Percentiles rank a stretch among this genome's conserved stretches.
Conservation (phyloP, 2,888 invertebrate species). For the Rhagonycha lutea region DNA sequence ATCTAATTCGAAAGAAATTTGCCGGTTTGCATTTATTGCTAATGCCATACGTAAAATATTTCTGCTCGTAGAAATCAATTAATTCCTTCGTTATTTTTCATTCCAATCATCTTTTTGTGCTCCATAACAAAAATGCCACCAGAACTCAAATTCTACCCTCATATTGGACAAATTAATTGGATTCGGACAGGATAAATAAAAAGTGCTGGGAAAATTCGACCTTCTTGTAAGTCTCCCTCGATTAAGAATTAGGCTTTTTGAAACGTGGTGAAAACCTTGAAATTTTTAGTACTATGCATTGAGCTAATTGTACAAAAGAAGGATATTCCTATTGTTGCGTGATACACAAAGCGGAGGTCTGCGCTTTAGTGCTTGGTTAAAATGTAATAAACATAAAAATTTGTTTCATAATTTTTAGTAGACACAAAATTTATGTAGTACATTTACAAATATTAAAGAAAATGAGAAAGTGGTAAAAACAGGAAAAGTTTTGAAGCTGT, state of each 20-base stretch:
- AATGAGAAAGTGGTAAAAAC: slow-evolving; percentile 48
- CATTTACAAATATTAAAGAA: slow-evolving; percentile 51
- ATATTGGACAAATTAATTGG: not conserved
- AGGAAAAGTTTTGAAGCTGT: slow-evolving; percentile 48
- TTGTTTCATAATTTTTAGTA: slow-evolving; percentile 33
- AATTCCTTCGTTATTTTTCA: not conserved
- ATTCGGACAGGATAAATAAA: not conserved
- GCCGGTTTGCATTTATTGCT: not conserved
- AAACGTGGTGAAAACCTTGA: not conserved
- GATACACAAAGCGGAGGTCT: not conserved
- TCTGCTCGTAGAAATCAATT: not conserved
- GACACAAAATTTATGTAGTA: slow-evolving; percentile 47
- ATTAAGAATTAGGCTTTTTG: not conserved
- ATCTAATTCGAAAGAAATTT: not conserved
- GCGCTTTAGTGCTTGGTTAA: not conserved
- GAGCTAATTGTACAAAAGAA: not conserved
- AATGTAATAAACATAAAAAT: slow-evolving; percentile 36
- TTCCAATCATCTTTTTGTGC: not conserved
- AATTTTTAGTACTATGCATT: not conserved
- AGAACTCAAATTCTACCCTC: not conserved
- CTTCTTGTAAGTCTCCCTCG: too few relatives aligned
- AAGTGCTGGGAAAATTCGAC: not conserved
- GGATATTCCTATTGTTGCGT: not conserved
- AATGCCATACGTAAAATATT: not conserved
- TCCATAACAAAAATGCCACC: not conserved